A percentile compares a stretch with the other conserved stretches of the same genome.
Evolutionary conservation across 2,113 vertebrate species (phyloP).

Genomic region (Empidonax alnorum): DNA sequence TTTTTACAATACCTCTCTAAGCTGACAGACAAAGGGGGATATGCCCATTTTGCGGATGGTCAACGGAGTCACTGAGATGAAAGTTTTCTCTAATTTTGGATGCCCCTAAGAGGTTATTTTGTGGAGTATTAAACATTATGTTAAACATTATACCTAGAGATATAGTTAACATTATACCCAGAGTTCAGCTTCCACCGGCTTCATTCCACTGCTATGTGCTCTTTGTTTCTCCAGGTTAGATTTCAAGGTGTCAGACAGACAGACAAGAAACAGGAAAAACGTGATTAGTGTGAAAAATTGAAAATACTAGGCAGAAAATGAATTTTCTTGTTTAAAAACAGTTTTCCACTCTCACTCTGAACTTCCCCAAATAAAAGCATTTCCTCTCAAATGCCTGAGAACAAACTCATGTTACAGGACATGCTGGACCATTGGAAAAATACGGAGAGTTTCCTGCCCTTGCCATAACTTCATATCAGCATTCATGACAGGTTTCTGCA

Average conservation of each 20-base stretch:
- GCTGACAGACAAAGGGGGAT: background rate
- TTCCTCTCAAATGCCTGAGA: background rate
- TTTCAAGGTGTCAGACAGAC: background rate
- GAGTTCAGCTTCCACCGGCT: background rate
- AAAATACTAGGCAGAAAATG: background rate
- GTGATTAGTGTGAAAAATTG: background rate
- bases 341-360: background rate
- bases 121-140: background rate
- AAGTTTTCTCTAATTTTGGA: background rate
- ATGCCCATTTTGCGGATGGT: background rate
- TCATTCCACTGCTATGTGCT: background rate
- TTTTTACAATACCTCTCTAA: background rate
- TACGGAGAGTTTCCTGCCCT: background rate
- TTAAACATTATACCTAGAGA: background rate
- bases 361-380: background rate
- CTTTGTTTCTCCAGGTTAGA: background rate
- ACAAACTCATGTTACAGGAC: background rate
- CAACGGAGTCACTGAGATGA: background rate
- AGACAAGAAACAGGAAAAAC: background rate
- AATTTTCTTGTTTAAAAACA: background rate
- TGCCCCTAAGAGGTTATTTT: background rate
- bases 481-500: background rate
- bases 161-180: background rate
- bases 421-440: background rate
- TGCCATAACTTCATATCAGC: background rate